Base-by-base conservation (phyloP, 2,888 invertebrate genomes). In the Drosophila rubida region DNA sequence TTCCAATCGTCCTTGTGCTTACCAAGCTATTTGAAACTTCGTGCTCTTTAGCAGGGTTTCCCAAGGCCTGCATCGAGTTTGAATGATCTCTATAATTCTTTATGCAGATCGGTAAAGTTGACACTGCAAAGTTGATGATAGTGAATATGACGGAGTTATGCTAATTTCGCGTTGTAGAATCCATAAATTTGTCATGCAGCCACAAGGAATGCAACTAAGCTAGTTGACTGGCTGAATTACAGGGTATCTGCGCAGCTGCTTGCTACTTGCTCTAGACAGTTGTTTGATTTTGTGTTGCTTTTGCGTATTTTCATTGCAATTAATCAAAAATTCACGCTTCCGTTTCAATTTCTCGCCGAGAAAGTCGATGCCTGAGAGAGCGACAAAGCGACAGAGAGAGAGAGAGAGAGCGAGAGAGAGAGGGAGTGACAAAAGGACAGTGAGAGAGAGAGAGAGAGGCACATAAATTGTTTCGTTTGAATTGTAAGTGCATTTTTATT, bases 401-500 rank as follows among this genome's bases (percentile, higher is more conserved):
- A 37, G 25, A 16, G 23, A n/a, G 11, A 45, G 42, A 11, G 35
- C 2, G 8, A 3, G 41, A 22, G 23, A 3, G 8, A 16, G 32
- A n/a, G 11, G 41, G 41, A 13, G 35, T 14, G 14, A 16, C 14
- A 1, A 22, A 25, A 3, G 3, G 19, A 19, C 2, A 19, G 19
- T 19, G 8, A 2, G 41, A 19, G 22, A 5, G 4, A 16, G 32
- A 11, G 9, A 42, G 39, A 13, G 32, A 22, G 16, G 2, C 49
- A 61, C 66, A 78, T 81, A 66, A 80, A 87, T 80, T 78, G 75
- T 67, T 64, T 58, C 65, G 65, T 42, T 67, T 69, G 46, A 76
- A 49, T 62, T 80, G 72, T 80, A 83, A 86, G 53, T 80, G 87
- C 84, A 80, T 66, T 83, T 81, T 69, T 64, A 66, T 76, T 71